phyloP scores from a whole-genome alignment of 2,113 vertebrate species.

The Colossoma macropomum region DNA sequence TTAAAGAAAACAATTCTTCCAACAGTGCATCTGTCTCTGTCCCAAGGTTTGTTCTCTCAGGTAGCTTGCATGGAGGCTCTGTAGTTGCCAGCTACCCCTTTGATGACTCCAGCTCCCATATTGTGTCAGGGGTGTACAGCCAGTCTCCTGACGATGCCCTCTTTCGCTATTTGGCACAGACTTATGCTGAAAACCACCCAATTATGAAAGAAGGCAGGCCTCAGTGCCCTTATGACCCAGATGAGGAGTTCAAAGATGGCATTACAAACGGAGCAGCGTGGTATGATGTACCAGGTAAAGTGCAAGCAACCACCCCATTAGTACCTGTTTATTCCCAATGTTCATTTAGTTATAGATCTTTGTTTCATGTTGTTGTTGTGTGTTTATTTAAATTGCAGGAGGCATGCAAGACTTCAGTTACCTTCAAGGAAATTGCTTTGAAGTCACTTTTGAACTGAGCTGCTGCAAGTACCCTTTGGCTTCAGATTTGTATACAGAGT shows the following conservation, averaged over 20 bases:
- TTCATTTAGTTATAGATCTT: background rate
- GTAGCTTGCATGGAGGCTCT: slow-evolving; percentile 90
- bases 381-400: slow-evolving; percentile 72
- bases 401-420: slow-evolving; percentile 98
- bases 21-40: background rate
- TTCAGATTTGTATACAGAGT: slow-evolving; percentile 83
- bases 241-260: slow-evolving; percentile 84
- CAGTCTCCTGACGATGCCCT: slow-evolving; percentile 85
- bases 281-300: slow-evolving; percentile 90
- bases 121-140: slow-evolving; percentile 80
- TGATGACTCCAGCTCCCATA: slow-evolving; percentile 85
- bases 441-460: slow-evolving; percentile 92
- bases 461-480: slow-evolving; percentile 92
- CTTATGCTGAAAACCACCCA: slow-evolving; percentile 86
- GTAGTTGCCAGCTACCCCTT: slow-evolving; percentile 95
- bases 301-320: background rate
- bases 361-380: background rate
- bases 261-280: slow-evolving; percentile 91
- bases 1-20: background rate
- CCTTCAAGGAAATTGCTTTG: slow-evolving; percentile 90
- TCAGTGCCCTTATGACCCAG: slow-evolving; percentile 76
- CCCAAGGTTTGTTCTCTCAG: slow-evolving; percentile 91
- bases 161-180: slow-evolving; percentile 86
- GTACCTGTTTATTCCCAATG: background rate
- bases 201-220: slow-evolving; percentile 89